Conservation (phyloP, 2,797 vertebrate species). For the Lacerta bilineata region DNA sequence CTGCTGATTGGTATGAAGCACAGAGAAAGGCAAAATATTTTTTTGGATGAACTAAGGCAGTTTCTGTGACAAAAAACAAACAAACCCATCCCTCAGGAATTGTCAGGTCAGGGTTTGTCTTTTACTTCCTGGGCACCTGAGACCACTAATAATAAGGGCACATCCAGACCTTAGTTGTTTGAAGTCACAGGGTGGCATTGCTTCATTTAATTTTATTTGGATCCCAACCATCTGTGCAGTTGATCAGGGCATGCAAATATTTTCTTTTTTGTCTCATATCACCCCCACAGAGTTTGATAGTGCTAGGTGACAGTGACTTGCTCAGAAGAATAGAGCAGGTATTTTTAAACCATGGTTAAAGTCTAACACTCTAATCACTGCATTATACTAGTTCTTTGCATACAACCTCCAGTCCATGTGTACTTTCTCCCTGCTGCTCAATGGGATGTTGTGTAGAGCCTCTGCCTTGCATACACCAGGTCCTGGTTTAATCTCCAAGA, state of each 20-base stretch:
- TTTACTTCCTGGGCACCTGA: rapidly evolving
- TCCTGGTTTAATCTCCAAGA: no score
- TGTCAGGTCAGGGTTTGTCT: not conserved
- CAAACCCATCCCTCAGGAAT: not conserved
- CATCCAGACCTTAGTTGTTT: not conserved
- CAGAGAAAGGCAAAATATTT: not conserved
- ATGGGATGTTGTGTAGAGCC: no score
- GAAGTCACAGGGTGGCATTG: not conserved
- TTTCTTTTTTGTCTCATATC: no score
- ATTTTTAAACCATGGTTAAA: not conserved
- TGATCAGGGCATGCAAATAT: not conserved
- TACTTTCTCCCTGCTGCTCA: not conserved
- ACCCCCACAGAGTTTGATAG: no score
- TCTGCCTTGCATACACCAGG: no score
- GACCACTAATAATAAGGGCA: not conserved
- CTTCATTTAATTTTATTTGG: not conserved
- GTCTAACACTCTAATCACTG: no score
- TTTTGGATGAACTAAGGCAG: not conserved
- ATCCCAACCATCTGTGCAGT: not conserved
- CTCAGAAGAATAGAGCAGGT: no score
- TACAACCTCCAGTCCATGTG: not conserved
- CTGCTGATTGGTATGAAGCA: not conserved
- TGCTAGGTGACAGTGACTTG: no score
- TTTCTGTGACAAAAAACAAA: conserved; percentile 18
- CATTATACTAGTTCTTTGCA: not conserved